Evolutionary conservation across 2,113 vertebrate genomes (phyloP).

Genomic region (Triplophysa tibetana): DNA sequence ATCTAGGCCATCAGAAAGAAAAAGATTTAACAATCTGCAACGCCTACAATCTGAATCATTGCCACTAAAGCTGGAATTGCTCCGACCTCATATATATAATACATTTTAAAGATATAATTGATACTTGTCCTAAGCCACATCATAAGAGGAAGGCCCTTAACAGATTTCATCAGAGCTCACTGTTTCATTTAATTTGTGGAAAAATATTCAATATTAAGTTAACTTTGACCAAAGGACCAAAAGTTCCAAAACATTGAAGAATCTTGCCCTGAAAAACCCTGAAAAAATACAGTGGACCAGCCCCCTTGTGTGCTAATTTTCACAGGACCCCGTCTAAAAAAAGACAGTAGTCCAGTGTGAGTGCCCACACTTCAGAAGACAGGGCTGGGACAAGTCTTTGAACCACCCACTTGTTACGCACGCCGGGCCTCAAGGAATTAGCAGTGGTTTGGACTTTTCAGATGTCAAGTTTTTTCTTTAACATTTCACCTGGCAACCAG

Average conservation of each 20-base stretch:
- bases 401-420: constrained; percentile 70
- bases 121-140: too few relatives aligned
- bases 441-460: constrained; percentile 65
- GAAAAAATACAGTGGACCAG: neutral
- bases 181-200: too few relatives aligned
- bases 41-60: constrained; percentile 75
- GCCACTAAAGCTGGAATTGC: constrained; percentile 78
- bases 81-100: constrained; percentile 80
- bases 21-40: constrained; percentile 74
- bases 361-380: constrained; percentile 59
- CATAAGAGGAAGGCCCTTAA: too few relatives aligned
- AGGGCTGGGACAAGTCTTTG: constrained; percentile 68
- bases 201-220: too few relatives aligned
- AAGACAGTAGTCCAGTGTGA: constrained; percentile 68
- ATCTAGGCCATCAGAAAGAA: constrained; percentile 79
- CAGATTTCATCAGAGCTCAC: too few relatives aligned
- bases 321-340: neutral
- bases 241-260: neutral
- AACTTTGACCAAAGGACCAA: neutral
- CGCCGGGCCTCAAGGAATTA: constrained; percentile 65
- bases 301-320: neutral
- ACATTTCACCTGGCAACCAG: constrained; percentile 66
- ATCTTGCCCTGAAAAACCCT: neutral
- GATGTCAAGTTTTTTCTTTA: constrained; percentile 55
- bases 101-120: constrained; percentile 53